phyloP scores from a whole-genome alignment of 2,888 invertebrate species.

The Drosophila lutescens region DNA sequence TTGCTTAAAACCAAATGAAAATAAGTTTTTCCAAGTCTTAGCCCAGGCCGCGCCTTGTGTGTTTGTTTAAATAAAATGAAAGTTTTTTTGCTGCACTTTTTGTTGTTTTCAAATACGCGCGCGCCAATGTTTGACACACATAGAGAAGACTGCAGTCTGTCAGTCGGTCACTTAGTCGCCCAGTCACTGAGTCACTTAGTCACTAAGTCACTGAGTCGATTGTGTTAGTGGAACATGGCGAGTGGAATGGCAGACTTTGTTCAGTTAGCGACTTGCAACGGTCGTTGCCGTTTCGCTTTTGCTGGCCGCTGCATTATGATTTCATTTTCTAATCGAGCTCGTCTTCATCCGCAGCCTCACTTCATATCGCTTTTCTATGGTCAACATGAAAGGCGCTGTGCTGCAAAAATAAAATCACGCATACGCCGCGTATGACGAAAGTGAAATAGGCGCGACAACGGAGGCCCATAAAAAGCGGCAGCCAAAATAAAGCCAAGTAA shows the following conservation, averaged over 20 bases:
- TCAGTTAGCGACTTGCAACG: conserved; percentile 57
- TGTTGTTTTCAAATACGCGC: conserved; percentile 35
- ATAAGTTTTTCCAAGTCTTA: conserved; percentile 71
- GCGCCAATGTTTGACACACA: conserved; percentile 76
- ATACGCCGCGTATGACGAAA: conserved; percentile 68
- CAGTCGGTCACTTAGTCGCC: conserved; percentile 37
- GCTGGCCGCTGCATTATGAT: conserved; percentile 48
- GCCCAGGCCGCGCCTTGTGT: conserved; percentile 70
- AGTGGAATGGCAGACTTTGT: conserved; percentile 60
- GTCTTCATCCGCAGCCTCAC: conserved; percentile 40
- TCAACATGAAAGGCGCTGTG: conserved; percentile 45
- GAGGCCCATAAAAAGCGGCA: conserved; percentile 41
- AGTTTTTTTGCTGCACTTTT: conserved; percentile 61
- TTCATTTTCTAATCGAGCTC: conserved; percentile 70
- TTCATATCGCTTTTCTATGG: conserved; percentile 27
- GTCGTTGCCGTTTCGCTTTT: conserved; percentile 73
- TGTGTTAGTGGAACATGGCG: conserved; percentile 47
- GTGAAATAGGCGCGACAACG: conserved; percentile 58
- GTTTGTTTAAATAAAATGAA: conserved; percentile 78
- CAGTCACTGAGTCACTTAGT: conserved; percentile 38
- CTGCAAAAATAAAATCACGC: conserved; percentile 63
- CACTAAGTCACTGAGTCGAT: conserved; percentile 35
- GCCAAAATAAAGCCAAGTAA: conserved; percentile 25
- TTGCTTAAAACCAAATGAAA: conserved; percentile 67
- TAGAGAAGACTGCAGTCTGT: conserved; percentile 60